Base-by-base conservation (phyloP, 2,797 vertebrate species). In the Vireo griseus region DNA sequence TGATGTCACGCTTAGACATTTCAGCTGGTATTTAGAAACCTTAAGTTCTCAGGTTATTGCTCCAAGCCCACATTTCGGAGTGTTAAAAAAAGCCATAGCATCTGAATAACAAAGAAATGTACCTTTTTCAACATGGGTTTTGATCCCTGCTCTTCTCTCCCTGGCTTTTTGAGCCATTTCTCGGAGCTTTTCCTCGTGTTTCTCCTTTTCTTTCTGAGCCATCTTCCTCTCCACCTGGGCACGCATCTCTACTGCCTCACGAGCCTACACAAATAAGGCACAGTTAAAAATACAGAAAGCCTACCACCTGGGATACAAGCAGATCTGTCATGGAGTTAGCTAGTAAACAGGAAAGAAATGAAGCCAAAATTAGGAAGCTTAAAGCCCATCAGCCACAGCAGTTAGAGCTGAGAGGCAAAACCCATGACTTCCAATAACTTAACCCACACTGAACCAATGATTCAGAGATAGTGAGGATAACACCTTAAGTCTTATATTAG, bases 171-270 rank as follows among this genome's bases (percentile, higher is more conserved):
- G 99, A 55, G 99, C 99, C 98, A 99, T 97, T 97, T 99, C 99
- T 95, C 99, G 95, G 44, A 99, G 98, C 90, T 99, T 99, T 96
- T 99, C 99, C 94, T 99, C 99, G 33, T 99, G 99, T 96, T 99
- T 99, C 82, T 99, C 99, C 92, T 99, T 99, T 97, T 99, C 99
- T 62, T 99, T 99, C 95, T 99, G 99, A 50, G 99, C 99, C 99
- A 99, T 99, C 97, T 99, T 99, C 97, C 99, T 99, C 94, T 99
- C 99, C 44, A 99, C 99, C 91, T 99, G 99, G n/a, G 99, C 99
- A 95, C 99, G 98, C 99, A 99, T 99, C 98, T 99, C 99, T 86
- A 99, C 99, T 4, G 99, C 99, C 94, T 99, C 99, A 86, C 99
- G 98, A 97, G 99, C 99, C 99, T 99, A 77, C 65, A 92, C 12